These are phyloP conservation scores for Apus apus DNA, from an alignment of 2,113 vertebrate species.

Conservation along the genomic window DNA sequence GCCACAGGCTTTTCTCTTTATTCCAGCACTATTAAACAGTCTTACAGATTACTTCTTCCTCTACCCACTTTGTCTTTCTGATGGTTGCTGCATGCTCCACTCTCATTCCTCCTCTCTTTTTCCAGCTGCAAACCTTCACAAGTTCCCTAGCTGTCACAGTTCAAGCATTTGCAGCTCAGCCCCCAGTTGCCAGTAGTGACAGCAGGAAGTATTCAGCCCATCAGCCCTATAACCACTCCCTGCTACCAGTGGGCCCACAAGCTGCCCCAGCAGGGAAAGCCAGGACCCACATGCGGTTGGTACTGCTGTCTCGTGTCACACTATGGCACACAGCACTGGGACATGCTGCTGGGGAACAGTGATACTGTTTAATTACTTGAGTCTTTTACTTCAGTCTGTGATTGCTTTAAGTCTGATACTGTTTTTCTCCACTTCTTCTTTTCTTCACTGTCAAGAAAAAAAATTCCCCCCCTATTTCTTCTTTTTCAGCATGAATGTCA, in stretches of 20 bases:
- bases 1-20: background rate
- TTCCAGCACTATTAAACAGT: background rate
- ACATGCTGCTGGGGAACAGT: background rate
- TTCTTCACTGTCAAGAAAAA: background rate
- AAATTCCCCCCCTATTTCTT: background rate
- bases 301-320: fast-evolving
- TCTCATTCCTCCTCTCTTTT: background rate
- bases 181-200: too few species aligned
- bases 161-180: background rate
- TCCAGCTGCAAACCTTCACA: background rate
- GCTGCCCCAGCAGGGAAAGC: fast-evolving
- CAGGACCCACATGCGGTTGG: fast-evolving
- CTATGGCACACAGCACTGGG: background rate
- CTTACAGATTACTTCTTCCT: background rate
- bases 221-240: background rate
- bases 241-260: fast-evolving
- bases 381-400: background rate
- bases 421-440: background rate
- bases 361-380: background rate
- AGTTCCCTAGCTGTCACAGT: background rate
- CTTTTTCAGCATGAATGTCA: background rate
- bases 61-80: background rate
- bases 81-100: background rate
- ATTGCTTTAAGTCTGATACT: background rate
- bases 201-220: background rate